Evolutionary conservation across 2,113 vertebrate genomes (phyloP).

Genomic region (Pithys albifrons): DNA sequence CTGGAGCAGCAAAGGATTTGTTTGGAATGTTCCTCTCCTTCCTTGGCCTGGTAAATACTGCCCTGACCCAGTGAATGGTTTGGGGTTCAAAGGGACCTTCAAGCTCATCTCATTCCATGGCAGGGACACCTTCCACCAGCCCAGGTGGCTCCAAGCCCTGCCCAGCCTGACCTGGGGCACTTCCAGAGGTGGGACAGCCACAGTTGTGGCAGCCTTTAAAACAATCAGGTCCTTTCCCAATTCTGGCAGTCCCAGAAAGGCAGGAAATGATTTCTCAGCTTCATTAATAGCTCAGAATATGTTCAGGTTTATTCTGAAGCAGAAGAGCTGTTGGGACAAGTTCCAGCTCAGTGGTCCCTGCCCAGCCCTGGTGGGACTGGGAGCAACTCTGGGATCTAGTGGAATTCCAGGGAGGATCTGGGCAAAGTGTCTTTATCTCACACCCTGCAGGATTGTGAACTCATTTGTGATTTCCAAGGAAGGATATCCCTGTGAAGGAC

Average conservation of each 20-base stretch:
- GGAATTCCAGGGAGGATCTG: neutral
- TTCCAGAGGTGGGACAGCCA: neutral
- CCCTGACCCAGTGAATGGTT: neutral
- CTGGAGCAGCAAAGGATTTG: neutral
- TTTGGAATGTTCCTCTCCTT: neutral
- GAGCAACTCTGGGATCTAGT: neutral
- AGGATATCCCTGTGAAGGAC: neutral
- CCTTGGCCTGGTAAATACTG: neutral
- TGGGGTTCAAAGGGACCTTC: neutral
- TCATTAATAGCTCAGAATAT: accelerated
- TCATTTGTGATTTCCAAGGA: neutral
- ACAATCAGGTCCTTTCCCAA: neutral
- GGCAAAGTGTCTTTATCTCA: neutral
- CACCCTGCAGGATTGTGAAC: no score
- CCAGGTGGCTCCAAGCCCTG: neutral
- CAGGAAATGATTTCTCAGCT: neutral
- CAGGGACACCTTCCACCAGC: neutral
- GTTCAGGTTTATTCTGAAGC: neutral
- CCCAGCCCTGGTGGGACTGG: neutral
- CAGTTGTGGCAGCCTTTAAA: neutral
- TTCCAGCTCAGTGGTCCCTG: neutral
- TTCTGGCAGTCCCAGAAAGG: neutral
- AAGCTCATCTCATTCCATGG: neutral
- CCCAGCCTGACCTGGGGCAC: neutral
- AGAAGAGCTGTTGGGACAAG: neutral